These are phyloP conservation scores for Vulpes vulpes DNA, from an alignment of 2,113 vertebrate species.

Conservation along the genomic window DNA sequence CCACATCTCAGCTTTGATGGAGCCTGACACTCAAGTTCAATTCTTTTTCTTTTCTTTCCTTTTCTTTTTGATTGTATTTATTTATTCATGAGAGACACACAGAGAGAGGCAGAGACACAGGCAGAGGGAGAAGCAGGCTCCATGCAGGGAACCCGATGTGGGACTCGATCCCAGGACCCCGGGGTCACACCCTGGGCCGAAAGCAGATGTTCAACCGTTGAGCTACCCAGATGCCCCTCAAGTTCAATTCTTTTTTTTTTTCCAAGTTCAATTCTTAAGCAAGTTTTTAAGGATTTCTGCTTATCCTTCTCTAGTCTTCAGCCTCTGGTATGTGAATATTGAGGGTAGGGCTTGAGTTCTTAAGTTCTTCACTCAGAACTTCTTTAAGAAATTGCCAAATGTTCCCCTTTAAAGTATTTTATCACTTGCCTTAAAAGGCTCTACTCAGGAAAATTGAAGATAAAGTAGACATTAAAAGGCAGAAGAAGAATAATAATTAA, in stretches of 20 bases:
- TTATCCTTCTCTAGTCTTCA: neutral
- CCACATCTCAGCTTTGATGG: neutral
- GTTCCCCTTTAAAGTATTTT: neutral
- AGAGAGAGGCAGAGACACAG: too few species aligned
- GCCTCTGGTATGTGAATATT: neutral
- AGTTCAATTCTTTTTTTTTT: neutral
- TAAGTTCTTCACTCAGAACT: neutral
- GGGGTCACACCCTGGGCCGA: too few species aligned
- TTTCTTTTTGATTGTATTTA: too few species aligned
- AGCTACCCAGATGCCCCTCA: too few species aligned
- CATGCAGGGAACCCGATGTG: too few species aligned
- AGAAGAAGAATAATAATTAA: neutral
- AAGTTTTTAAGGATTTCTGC: neutral
- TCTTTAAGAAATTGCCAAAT: slow-evolving; percentile 20
- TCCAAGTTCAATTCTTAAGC: neutral
- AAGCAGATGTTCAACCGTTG: too few species aligned
- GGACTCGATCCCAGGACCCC: too few species aligned
- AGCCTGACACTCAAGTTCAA: neutral
- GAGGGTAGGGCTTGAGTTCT: neutral
- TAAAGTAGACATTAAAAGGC: neutral
- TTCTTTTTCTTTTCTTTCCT: neutral
- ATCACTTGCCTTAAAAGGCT: neutral
- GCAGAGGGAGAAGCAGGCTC: too few species aligned
- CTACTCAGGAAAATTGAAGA: neutral
- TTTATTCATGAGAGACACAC: too few species aligned